These are phyloP conservation scores for Strigamia transsilvanica DNA, from an alignment of 2,888 invertebrate genomes.

Conservation along the genomic window DNA sequence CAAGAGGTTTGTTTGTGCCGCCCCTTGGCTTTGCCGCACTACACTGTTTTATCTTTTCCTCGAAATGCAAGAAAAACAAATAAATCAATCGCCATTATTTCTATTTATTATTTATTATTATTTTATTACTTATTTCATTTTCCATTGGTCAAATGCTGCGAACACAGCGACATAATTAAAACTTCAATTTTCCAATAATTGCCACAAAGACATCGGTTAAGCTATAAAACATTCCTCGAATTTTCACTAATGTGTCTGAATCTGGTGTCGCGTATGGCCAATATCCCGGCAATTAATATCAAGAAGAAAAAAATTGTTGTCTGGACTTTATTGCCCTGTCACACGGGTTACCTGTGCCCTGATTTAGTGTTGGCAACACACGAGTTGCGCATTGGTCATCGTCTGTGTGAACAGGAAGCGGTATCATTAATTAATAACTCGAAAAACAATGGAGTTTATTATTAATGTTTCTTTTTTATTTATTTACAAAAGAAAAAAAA, in stretches of 20 bases:
- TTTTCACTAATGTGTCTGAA: not conserved
- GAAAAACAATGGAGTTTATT: not conserved
- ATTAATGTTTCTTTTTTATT: not conserved
- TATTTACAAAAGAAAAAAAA: not conserved
- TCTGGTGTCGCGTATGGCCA: not conserved
- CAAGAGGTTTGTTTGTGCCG: not conserved
- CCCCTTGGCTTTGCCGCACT: not conserved
- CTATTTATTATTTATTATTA: not conserved
- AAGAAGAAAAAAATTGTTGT: not conserved
- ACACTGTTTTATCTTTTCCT: not conserved
- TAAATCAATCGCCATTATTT: not conserved
- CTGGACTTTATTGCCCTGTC: conserved; percentile 2
- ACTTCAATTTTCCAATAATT: not conserved
- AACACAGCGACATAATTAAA: no score
- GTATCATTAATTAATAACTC: not conserved
- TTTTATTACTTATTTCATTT: not conserved
- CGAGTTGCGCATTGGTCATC: not conserved
- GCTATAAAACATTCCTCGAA: not conserved
- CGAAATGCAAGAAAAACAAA: no score
- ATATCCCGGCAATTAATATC: not conserved
- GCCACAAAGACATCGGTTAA: not conserved
- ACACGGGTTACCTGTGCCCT: not conserved
- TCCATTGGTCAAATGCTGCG: no score
- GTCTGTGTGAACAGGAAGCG: not conserved
- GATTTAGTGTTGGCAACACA: not conserved